Evolutionary conservation across 1,140 invertebrate genomes (phyloP), one percentile per base, ranked within the genome.

Genomic region (Propsilocerus akamusi): DNA sequence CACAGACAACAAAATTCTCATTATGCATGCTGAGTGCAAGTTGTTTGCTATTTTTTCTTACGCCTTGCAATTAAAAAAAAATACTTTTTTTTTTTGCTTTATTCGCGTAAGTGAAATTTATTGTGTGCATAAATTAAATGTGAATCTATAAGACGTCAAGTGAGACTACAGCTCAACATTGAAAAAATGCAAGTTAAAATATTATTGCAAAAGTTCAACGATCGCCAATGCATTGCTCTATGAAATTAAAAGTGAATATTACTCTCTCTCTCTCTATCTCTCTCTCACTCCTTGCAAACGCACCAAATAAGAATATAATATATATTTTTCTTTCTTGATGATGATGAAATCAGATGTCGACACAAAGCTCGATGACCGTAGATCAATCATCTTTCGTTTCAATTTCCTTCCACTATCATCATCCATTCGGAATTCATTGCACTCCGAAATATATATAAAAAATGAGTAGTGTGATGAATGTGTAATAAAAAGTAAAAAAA

Each of bases 91-190:
- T 3, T 41, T 17, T 20, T n/a, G n/a, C n/a, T n/a, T n/a, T n/a
- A n/a, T n/a, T n/a, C n/a, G n/a, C n/a, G n/a, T 17, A 41, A 41
- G 34, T 41, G 34, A 41, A 41, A 41, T 41, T 41, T 41, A 41
- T 41, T 41, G 34, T 41, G 34, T 20, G 34, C 14, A 30, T n/a
- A n/a, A n/a, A n/a, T n/a, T n/a, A n/a, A n/a, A n/a, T n/a, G n/a
- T n/a, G n/a, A n/a, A n/a, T n/a, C n/a, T n/a, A n/a, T n/a, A n/a
- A n/a, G n/a, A n/a, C n/a, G n/a, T n/a, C n/a, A n/a, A n/a, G n/a
- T n/a, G n/a, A n/a, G n/a, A n/a, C n/a, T n/a, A n/a, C n/a, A n/a
- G n/a, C 28, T 30, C 34, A 41, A 41, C 17, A 30, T 41, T 41
- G 17, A 17, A 37, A 34, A 37, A 41, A 20, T 7, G 2, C 12